These are phyloP conservation scores for Orius insidiosus DNA, from an alignment of 1,140 invertebrate genomes.

Conservation along the genomic window DNA sequence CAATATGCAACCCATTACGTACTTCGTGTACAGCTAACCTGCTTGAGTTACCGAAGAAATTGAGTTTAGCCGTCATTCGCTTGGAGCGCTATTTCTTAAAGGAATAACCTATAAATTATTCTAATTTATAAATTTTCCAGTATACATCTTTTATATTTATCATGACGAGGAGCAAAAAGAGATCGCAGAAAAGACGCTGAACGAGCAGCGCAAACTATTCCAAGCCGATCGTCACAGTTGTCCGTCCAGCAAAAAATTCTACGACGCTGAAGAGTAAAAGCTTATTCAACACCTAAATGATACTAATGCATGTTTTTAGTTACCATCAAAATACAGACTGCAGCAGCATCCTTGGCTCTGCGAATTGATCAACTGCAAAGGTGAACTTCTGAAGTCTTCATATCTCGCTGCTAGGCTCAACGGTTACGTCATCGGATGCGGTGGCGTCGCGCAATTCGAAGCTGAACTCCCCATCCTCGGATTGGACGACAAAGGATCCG, in stretches of 20 bases:
- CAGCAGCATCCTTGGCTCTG: slow-evolving; percentile 61
- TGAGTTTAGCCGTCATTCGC: no score
- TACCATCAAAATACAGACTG: slow-evolving; percentile 83
- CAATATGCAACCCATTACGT: no score
- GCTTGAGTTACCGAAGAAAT: no score
- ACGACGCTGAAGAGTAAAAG: slow-evolving; percentile 83
- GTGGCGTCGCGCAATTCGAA: slow-evolving; percentile 51
- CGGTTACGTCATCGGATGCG: slow-evolving; percentile 72
- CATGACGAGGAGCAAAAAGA: slow-evolving; percentile 71
- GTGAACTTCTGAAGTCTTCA: slow-evolving; percentile 50
- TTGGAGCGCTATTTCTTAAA: no score
- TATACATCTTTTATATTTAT: slow-evolving; percentile 89
- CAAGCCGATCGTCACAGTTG: slow-evolving; percentile 48
- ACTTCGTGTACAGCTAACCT: no score
- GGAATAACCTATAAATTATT: no score
- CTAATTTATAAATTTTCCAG: no score
- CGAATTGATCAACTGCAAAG: slow-evolving; percentile 44
- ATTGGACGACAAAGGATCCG: slow-evolving; percentile 52
- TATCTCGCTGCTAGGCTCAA: slow-evolving; percentile 71
- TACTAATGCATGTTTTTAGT: no score
- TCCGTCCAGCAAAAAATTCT: slow-evolving; percentile 58
- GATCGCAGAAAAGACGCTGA: slow-evolving; percentile 53
- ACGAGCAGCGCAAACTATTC: slow-evolving; percentile 41
- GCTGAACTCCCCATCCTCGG: slow-evolving; percentile 45
- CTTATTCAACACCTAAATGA: no score